Conservation (phyloP, 1,140 invertebrate species). For the Dinoponera quadriceps region DNA sequence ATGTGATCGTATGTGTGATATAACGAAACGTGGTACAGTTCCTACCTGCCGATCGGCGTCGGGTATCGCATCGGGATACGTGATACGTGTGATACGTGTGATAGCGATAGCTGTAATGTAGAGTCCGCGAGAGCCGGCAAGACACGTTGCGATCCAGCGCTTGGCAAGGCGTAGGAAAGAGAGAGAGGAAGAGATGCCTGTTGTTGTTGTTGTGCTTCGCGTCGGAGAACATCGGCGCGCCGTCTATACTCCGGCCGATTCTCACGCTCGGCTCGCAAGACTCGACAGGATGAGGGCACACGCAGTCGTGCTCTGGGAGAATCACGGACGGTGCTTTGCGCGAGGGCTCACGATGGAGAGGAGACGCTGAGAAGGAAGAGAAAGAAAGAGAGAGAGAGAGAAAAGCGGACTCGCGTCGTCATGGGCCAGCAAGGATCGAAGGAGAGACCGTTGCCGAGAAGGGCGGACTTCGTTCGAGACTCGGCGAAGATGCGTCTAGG, state of each 20-base stretch:
- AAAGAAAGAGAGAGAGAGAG: too few relatives aligned
- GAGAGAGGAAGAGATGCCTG: slow-evolving; percentile 17
- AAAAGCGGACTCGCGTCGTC: too few relatives aligned
- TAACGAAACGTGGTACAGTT: background rate
- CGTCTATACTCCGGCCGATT: background rate
- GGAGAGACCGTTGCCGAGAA: slow-evolving; percentile 76
- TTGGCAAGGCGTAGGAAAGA: too few relatives aligned
- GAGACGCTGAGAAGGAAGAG: slow-evolving; percentile 38
- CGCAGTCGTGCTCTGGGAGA: background rate
- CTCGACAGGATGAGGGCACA: slow-evolving; percentile 45
- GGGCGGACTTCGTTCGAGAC: slow-evolving; percentile 81
- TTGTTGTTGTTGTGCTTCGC: slow-evolving; percentile 8
- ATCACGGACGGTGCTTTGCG: slow-evolving; percentile 24
- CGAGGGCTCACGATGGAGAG: slow-evolving; percentile 20
- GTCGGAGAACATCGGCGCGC: slow-evolving; percentile 18
- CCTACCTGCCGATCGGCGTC: background rate
- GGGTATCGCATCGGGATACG: background rate
- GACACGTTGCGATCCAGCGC: slow-evolving; percentile 41
- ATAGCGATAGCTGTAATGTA: too few relatives aligned
- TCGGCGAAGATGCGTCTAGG: slow-evolving; percentile 81
- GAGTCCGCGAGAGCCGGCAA: too few relatives aligned
- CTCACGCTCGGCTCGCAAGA: background rate
- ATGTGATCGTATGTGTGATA: background rate
- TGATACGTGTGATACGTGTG: background rate
- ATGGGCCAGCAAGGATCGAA: slow-evolving; percentile 83